These are phyloP conservation scores for Atopsyche davidsoni DNA, from an alignment of 1,140 invertebrate species.

Conservation along the genomic window DNA sequence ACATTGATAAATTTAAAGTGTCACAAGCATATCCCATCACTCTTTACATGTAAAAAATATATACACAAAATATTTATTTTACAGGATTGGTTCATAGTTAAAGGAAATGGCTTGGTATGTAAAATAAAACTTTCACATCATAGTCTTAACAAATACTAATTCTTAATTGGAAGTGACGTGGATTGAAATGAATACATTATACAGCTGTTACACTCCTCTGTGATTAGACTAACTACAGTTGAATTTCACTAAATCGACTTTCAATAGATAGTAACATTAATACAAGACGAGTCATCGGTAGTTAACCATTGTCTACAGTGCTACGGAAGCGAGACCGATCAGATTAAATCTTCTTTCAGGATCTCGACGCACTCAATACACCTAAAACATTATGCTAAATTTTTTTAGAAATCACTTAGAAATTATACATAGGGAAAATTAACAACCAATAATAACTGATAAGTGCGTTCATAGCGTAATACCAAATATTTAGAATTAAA, in stretches of 20 bases:
- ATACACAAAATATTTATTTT: no score
- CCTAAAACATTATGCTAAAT: neutral
- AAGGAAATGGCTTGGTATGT: no score
- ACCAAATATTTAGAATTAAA: neutral
- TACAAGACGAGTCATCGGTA: conserved; percentile 13
- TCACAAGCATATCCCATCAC: no score
- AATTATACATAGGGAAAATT: neutral
- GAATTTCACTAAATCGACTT: conserved; percentile 21
- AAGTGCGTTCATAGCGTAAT: neutral
- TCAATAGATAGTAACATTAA: conserved; percentile 22
- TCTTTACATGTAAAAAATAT: no score
- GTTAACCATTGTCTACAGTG: conserved; percentile 6
- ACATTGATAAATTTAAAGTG: no score
- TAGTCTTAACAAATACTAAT: no score
- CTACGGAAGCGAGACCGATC: neutral
- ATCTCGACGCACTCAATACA: neutral
- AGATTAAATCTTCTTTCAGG: conserved; percentile 1
- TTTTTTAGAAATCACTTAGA: neutral
- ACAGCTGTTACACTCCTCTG: conserved; percentile 17
- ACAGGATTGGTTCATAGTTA: no score
- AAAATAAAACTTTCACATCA: no score
- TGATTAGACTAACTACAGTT: conserved; percentile 24
- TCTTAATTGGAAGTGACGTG: no score
- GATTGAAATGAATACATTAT: conserved; percentile 2
- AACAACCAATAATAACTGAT: neutral